Base-by-base conservation (phyloP, 2,113 vertebrate species). In the Meleagris gallopavo region DNA sequence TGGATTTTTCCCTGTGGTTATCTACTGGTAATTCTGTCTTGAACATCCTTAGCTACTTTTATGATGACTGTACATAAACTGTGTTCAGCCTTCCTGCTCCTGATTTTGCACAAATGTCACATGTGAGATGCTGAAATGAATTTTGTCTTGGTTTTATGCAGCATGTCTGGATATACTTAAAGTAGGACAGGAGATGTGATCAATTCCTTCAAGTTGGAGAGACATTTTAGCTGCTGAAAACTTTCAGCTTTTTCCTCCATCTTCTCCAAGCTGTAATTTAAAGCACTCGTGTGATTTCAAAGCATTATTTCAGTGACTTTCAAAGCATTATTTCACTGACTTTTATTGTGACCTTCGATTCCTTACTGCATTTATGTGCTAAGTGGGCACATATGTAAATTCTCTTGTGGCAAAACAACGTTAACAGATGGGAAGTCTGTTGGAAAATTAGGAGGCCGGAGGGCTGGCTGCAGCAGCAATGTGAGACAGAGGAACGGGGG, bases 71-170 rank as follows among this genome's bases (percentile, higher is more conserved):
- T 32, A 52, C 34, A 70, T 83, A 71, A 88, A 75, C n/a, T 60
- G 30, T 54, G 11, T n/a, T 91, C 89, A 83, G 22, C 30, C 70
- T 75, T 91, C 76, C 72, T 83, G 4, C 24, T 83, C 71, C 69
- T 80, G 43, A 69, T 86, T 80, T 88, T 45, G 72, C 85, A 62
- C 71, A 89, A 62, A 86, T 83, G 75, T 84, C 89, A 43, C 16
- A 32, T 43, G 25, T 52, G 50, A 89, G 36, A 76, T 72, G 30
- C 4, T 78, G 60, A 90, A 80, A 21, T 55, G 18, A 45, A 14
- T 85, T 94, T 94, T 76, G 71, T 93, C 69, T 87, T 84, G 19
- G 19, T 88, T 95, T 65, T 93, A 46, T 84, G 94, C 78, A 96
- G 83, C 10, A 90, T 86, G 29, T 83, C 76, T 46, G 61, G 29